Conservation (phyloP, 2,888 invertebrate genomes). For the Hydraecia micacea region DNA sequence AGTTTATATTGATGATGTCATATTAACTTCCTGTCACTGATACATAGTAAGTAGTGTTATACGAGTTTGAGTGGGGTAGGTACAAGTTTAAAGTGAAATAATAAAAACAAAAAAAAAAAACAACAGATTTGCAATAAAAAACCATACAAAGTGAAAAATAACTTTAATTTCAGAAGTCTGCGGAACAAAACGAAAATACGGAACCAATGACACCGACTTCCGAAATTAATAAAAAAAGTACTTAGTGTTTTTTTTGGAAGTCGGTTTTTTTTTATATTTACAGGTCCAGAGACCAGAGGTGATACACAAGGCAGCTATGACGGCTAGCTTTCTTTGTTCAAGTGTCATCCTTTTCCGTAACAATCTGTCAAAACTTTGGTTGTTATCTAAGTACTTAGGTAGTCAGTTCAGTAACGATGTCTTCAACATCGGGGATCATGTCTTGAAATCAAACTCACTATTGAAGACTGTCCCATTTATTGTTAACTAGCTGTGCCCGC, state of each 20-base stretch:
- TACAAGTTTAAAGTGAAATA: too few relatives aligned
- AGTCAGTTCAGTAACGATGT: not conserved
- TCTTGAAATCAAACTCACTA: not conserved
- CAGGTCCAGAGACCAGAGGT: not conserved
- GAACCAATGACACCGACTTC: too few relatives aligned
- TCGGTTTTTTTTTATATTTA: not conserved
- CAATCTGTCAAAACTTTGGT: constrained; percentile 5
- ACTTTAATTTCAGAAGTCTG: too few relatives aligned
- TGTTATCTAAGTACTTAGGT: not conserved
- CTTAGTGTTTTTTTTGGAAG: not conserved
- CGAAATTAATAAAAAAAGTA: not conserved
- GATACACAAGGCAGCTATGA: not conserved
- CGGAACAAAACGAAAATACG: too few relatives aligned
- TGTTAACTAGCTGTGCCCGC: not conserved
- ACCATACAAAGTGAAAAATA: not conserved
- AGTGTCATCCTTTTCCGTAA: not conserved
- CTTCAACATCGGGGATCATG: not conserved
- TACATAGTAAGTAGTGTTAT: too few relatives aligned
- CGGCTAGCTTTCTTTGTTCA: not conserved
- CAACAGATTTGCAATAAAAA: too few relatives aligned
- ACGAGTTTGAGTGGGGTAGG: too few relatives aligned
- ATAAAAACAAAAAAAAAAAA: too few relatives aligned
- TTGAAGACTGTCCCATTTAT: not conserved
- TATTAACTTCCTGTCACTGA: too few relatives aligned
- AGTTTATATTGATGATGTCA: too few relatives aligned